Conservation (phyloP, 2,113 vertebrate genomes). For the Pholis gunnellus region DNA sequence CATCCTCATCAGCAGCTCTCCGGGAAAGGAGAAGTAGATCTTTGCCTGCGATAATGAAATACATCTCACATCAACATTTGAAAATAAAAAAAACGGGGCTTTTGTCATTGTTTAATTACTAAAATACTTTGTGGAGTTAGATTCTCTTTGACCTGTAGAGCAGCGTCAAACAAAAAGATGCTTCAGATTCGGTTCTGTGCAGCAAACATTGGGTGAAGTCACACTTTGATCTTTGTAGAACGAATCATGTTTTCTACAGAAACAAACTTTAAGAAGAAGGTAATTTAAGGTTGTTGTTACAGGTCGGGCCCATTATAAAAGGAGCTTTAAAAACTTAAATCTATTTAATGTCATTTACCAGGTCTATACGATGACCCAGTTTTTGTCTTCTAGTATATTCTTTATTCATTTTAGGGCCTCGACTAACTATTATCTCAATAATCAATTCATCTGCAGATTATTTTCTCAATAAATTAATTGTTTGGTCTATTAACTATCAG, state of each 20-base stretch:
- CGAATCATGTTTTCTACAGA: neutral
- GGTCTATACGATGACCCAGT: neutral
- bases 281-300: neutral
- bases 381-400: neutral
- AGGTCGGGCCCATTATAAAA: neutral
- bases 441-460: neutral
- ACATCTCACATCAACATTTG: neutral
- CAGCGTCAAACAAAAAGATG: neutral
- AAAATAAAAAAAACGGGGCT: neutral
- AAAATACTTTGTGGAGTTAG: neutral
- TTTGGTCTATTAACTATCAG: neutral
- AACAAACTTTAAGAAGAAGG: neutral
- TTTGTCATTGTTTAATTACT: neutral
- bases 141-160: neutral
- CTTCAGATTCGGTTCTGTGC: neutral
- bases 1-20: conserved; percentile 93
- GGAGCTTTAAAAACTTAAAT: neutral
- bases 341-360: neutral
- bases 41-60: conserved; percentile 82
- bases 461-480: neutral
- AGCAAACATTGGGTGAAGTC: neutral
- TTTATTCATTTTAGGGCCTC: neutral
- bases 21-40: conserved; percentile 92
- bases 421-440: neutral
- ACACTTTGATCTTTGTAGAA: neutral